These are phyloP conservation scores for Nesometra sesokonis DNA, from an alignment of 35 echinoderm and acorn worm species.

Conservation along the genomic window DNA sequence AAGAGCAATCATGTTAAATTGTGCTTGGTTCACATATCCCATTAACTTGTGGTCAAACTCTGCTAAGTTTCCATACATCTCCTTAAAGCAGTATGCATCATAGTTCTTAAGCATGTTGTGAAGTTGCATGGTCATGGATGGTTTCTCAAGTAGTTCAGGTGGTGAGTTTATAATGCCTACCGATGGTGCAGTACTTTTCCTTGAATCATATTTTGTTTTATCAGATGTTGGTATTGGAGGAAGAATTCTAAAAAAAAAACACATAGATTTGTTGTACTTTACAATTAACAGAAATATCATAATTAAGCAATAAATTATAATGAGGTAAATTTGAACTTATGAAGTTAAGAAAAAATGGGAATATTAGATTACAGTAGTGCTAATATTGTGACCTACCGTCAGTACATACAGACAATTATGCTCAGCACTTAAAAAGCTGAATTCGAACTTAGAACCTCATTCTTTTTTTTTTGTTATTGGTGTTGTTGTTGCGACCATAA, in stretches of 20 bases:
- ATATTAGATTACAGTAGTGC: too few species aligned
- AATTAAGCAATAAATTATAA: too few species aligned
- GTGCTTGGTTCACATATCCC: conserved; percentile 68
- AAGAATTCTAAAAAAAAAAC: conserved; percentile 13
- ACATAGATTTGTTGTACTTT: not conserved
- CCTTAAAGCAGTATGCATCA: conserved; percentile 67
- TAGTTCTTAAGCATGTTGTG: conserved; percentile 37
- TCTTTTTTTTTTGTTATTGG: too few species aligned
- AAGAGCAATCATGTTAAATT: conserved; percentile 73
- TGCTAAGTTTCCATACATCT: conserved; percentile 84
- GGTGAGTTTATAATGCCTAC: not conserved
- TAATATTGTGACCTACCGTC: too few species aligned
- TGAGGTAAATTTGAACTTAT: too few species aligned
- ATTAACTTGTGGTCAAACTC: conserved; percentile 76
- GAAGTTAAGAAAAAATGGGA: too few species aligned
- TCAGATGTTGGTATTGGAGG: conserved; percentile 15
- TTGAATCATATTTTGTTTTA: not conserved
- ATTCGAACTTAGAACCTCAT: too few species aligned
- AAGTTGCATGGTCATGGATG: conserved; percentile 56
- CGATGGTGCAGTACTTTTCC: not conserved
- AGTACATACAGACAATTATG: too few species aligned
- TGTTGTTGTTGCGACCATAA: too few species aligned
- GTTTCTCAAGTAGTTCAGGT: conserved; percentile 2
- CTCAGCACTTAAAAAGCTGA: too few species aligned
- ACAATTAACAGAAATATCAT: too few species aligned